Percentiles rank a stretch among this genome's conserved stretches.
Conservation (phyloP, 2,113 vertebrate genomes). For the Vicugna pacos region DNA sequence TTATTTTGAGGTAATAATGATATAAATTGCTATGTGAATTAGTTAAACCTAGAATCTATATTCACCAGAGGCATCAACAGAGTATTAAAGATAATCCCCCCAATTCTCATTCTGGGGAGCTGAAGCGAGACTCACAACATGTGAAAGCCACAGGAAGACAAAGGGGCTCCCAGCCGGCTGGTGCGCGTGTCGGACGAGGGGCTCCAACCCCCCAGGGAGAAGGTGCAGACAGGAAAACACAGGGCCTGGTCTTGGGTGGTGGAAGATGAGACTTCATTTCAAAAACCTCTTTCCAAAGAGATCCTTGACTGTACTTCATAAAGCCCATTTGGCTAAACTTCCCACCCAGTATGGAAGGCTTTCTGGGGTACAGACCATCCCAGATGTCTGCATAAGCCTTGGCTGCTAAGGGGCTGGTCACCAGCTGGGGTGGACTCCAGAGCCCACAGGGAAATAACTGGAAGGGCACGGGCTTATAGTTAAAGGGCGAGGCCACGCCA, state of each 20-base stretch:
- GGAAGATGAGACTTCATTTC: background rate
- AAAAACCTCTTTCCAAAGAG: background rate
- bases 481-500: background rate
- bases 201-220: too few species aligned
- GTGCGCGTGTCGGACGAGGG: background rate
- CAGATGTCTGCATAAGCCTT: background rate
- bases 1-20: conserved; percentile 85
- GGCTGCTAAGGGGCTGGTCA: background rate
- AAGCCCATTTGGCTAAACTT: background rate
- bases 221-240: background rate
- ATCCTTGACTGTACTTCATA: background rate
- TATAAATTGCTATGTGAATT: conserved; percentile 85
- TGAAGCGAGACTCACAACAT: background rate
- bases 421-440: background rate
- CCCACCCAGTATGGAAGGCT: background rate
- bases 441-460: background rate
- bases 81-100: conserved; percentile 56
- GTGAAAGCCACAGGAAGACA: background rate
- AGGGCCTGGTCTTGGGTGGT: background rate
- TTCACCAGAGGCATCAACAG: conserved; percentile 63
- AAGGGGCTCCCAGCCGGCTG: background rate
- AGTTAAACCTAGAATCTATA: conserved; percentile 84
- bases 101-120: background rate
- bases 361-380: background rate
- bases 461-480: background rate